phyloP scores from a whole-genome alignment of 2,113 vertebrate genomes.

The Cochlearius cochlearius region DNA sequence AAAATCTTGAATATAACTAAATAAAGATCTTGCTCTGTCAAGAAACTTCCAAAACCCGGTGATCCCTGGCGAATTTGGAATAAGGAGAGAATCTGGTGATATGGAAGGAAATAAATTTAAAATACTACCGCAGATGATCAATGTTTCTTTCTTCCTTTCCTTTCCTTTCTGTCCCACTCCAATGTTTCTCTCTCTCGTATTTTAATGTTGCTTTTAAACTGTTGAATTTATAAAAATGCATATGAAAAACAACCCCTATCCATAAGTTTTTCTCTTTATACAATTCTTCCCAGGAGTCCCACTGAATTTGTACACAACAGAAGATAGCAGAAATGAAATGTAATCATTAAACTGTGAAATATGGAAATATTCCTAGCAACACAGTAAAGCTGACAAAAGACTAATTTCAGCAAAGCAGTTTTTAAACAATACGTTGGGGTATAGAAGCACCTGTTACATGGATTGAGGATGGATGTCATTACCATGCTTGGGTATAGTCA shows the following conservation, averaged over 20 bases:
- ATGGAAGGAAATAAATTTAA: not conserved
- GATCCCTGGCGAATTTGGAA: not conserved
- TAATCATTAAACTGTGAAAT: slow-evolving; percentile 36
- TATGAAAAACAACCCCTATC: not conserved
- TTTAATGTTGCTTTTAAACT: not conserved
- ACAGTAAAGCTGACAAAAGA: not conserved
- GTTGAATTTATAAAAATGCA: not conserved
- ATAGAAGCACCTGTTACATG: not conserved
- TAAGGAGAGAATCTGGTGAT: not conserved
- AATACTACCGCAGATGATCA: not conserved
- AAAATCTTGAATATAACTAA: not conserved
- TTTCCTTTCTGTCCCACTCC: not conserved
- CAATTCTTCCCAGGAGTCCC: slow-evolving; percentile 4
- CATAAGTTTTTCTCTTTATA: not conserved
- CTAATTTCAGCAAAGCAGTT: not conserved
- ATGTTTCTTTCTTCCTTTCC: not conserved
- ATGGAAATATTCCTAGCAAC: not conserved
- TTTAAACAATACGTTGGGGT: not conserved
- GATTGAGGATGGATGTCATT: not conserved
- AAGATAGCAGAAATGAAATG: not conserved
- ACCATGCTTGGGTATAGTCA: not conserved
- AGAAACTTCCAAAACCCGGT: not conserved
- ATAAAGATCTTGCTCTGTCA: not conserved
- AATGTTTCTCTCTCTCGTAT: not conserved
- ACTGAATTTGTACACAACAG: not conserved